Conservation (phyloP, 2,888 invertebrate genomes). For the Ctenicera cuprea region DNA sequence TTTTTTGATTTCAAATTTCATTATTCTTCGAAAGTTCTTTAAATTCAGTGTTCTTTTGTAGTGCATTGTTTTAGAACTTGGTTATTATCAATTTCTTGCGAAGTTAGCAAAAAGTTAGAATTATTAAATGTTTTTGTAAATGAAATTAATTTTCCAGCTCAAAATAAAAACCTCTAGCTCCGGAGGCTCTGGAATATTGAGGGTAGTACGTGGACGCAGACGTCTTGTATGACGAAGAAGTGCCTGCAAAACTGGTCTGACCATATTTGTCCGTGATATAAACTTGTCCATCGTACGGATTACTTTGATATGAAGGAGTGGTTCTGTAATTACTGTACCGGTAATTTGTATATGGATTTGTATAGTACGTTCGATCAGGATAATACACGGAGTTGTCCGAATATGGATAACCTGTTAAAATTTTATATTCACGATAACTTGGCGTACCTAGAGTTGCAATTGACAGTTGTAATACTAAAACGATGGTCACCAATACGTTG, state of each 20-base stretch:
- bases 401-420: constrained; percentile 35
- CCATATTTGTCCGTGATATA: constrained; percentile 70
- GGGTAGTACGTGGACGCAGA: neutral
- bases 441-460: constrained; percentile 37
- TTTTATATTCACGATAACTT: constrained; percentile 40
- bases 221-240: constrained; percentile 6
- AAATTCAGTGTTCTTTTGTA: too few species aligned
- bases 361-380: constrained; percentile 43
- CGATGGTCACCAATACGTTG: constrained; percentile 12
- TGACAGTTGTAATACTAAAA: constrained; percentile 43
- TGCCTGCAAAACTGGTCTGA: constrained; percentile 60
- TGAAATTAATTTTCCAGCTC: neutral
- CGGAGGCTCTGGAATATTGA: constrained; percentile 30
- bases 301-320: constrained; percentile 25
- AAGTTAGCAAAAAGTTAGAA: neutral
- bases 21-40: too few species aligned
- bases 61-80: too few species aligned
- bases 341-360: constrained; percentile 48
- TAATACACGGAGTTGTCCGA: constrained; percentile 24
- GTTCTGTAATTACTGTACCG: constrained; percentile 25
- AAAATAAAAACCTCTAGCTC: constrained; percentile 37
- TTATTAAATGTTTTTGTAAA: neutral
- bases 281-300: constrained; percentile 62
- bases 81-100: neutral
- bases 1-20: too few species aligned